These are phyloP conservation scores for Eulemur coronatus DNA, from an alignment of 2,797 vertebrate genomes.

Conservation along the genomic window DNA sequence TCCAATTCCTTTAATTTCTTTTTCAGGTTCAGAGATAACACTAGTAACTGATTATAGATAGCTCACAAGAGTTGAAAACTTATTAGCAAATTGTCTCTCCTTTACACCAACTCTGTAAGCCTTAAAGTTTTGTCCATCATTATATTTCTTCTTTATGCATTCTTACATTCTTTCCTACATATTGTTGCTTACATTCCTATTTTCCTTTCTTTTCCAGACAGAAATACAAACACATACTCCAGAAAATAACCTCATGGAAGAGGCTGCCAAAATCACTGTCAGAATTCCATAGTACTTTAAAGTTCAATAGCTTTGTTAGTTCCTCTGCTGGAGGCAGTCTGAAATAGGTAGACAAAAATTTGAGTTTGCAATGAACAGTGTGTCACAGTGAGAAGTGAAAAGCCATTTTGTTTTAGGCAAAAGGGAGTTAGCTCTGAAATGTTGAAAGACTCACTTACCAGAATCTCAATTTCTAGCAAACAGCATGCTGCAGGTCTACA, in stretches of 20 bases:
- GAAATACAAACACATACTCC: neutral
- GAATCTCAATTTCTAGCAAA: constrained; percentile 65
- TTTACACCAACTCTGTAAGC: neutral
- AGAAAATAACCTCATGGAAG: constrained; percentile 33
- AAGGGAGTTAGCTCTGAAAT: constrained; percentile 62
- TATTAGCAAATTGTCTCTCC: neutral
- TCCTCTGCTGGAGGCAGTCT: constrained; percentile 64
- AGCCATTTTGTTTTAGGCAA: constrained; percentile 74
- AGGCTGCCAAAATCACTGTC: constrained; percentile 27
- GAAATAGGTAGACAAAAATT: constrained; percentile 67
- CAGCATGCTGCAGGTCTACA: constrained; percentile 60
- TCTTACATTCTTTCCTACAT: neutral
- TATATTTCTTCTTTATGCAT: neutral
- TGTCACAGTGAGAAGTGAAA: constrained; percentile 61
- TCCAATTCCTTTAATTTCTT: neutral
- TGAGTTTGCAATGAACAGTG: constrained; percentile 62
- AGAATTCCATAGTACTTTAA: constrained; percentile 55
- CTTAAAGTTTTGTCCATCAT: neutral
- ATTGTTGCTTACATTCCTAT: neutral
- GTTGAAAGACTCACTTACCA: constrained; percentile 59
- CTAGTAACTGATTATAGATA: neutral
- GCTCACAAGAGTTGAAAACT: neutral
- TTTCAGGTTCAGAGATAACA: neutral
- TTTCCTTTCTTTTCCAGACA: constrained; percentile 33
- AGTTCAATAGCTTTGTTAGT: constrained; percentile 52